Conservation (phyloP, 2,888 invertebrate genomes). For the Stenolophus ochropezus region DNA sequence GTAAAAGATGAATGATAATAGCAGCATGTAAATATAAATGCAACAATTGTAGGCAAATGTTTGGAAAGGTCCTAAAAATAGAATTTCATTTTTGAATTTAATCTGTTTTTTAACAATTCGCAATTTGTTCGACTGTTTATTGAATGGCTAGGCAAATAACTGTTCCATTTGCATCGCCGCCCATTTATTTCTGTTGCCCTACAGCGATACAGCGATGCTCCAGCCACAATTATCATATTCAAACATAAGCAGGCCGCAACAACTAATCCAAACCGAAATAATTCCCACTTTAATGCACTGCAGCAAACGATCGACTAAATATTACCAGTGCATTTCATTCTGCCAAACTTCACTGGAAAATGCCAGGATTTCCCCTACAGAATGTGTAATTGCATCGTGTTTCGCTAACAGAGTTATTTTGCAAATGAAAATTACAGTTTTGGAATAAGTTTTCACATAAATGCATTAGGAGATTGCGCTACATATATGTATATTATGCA, state of each 20-base stretch:
- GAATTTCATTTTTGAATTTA: too few species aligned
- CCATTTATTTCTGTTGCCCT: background rate
- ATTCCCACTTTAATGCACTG: background rate
- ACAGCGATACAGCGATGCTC: background rate
- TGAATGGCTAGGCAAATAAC: background rate
- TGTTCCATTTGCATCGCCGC: background rate
- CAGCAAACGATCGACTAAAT: background rate
- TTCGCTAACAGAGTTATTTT: background rate
- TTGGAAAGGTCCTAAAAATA: too few species aligned
- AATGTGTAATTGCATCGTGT: background rate
- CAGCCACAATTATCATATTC: constrained; percentile 14
- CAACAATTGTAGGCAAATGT: too few species aligned
- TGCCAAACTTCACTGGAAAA: background rate
- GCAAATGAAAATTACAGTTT: background rate
- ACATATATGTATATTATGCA: background rate
- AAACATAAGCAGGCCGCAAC: background rate
- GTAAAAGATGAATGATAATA: too few species aligned
- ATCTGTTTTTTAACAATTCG: too few species aligned
- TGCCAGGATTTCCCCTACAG: background rate
- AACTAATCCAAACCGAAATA: constrained; percentile 3
- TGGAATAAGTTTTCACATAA: background rate
- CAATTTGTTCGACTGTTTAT: background rate
- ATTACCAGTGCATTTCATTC: background rate
- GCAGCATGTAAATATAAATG: too few species aligned
- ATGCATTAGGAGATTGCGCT: background rate